phyloP scores from a whole-genome alignment of 2,888 invertebrate species.

The Aphodius granarius region DNA sequence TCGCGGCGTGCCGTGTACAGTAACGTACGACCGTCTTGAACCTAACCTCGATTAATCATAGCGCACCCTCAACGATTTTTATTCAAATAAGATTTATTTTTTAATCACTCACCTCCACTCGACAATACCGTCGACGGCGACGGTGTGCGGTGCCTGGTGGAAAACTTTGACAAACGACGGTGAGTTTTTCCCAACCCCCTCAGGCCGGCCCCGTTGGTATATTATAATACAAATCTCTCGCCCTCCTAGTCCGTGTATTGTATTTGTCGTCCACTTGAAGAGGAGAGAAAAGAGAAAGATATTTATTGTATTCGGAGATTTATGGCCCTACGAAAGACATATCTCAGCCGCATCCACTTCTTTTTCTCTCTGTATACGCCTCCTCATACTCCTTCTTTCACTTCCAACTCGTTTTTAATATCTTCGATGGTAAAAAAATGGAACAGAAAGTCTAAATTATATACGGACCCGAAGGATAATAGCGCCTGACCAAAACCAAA shows the following conservation, averaged over 20 bases:
- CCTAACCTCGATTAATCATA: constrained; percentile 40
- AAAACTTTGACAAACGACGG: constrained; percentile 41
- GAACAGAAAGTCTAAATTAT: constrained; percentile 42
- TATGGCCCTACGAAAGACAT: constrained; percentile 34
- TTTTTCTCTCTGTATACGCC: not conserved
- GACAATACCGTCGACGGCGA: constrained; percentile 2
- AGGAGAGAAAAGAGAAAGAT: constrained; percentile 33
- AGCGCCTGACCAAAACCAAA: not conserved
- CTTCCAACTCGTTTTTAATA: constrained; percentile 39
- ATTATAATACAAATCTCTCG: constrained; percentile 18
- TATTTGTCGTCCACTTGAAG: constrained; percentile 46
- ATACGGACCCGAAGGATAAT: constrained; percentile 38
- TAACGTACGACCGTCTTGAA: constrained; percentile 40
- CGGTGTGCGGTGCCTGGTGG: constrained; percentile 9
- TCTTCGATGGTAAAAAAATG: constrained; percentile 32
- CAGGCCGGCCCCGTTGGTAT: constrained; percentile 15
- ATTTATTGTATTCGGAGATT: constrained; percentile 47
- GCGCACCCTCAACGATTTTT: constrained; percentile 29
- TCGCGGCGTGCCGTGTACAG: constrained; percentile 33
- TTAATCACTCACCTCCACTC: constrained; percentile 39
- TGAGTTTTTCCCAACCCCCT: constrained; percentile 17
- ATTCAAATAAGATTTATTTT: constrained; percentile 46
- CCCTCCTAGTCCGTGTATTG: constrained; percentile 39
- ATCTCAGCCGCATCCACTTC: constrained; percentile 4
- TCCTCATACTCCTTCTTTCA: constrained; percentile 5